Base-by-base conservation (phyloP, 1,140 invertebrate species). In the Musca domestica region DNA sequence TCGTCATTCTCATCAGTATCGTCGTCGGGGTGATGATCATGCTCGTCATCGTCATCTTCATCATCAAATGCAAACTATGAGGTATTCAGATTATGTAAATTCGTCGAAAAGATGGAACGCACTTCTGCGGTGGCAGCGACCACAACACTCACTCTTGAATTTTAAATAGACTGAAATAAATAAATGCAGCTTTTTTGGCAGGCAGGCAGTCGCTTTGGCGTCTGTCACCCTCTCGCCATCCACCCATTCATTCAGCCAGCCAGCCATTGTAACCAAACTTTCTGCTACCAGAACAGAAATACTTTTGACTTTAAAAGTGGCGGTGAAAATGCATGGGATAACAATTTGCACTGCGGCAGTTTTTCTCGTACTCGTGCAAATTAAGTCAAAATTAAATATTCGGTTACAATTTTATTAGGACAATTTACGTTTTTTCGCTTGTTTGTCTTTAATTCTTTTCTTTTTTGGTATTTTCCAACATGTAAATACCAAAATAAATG, bases 21-120 rank as follows among this genome's bases (percentile, higher is more conserved):
- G 27, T 30, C 27, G 9, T 30, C 3, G 9, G 27, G 27, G 27
- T 9, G 27, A 30, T 30, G 27, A 30, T 30, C 54, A 58, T 58
- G 25, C 30, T 61, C 56, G 9, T 19, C 56, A 34, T 17, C 25
- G 25, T 61, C 56, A 61, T 34, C 56, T 34, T 34, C n/a, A 41
- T 34, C 56, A 61, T 61, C 54, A 30, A 41, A 41, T 41, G 34
- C 34, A 41, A 58, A 58, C 54, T 58, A 6, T 34, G 25, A 61
- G 56, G 30, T 61, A 61, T 61, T 61, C 56, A 61, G 56, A 41
- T 61, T 61, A 61, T 61, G 56, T 19, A 34, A 61, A 61, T 58
- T 58, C 27, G 25, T 30, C 54, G 34, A 41, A 41, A 41, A 41
- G 34, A 41, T 41, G 34, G 34, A 41, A 41, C 34, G 34, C 34